Conservation (phyloP, 2,797 vertebrate genomes). For the Micrastur ruficollis region DNA sequence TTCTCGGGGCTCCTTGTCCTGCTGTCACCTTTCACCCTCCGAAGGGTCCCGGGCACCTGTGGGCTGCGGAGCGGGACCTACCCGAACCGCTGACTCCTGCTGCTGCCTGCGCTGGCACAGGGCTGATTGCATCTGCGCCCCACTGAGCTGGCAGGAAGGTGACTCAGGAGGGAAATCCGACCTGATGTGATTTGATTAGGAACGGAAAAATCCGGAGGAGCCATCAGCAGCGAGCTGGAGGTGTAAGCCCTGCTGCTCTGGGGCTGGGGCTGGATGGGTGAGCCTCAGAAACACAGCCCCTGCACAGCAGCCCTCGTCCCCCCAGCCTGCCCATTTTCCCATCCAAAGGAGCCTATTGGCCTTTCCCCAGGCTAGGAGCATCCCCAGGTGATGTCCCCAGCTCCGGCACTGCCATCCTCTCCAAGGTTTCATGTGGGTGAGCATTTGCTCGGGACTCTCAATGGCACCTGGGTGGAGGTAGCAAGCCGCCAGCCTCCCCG, state of each 20-base stretch:
- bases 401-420: not conserved
- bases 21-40: not conserved
- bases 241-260: not conserved
- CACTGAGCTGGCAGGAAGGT: not conserved
- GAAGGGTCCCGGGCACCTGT: fast-evolving
- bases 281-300: not conserved
- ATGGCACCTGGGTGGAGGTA: not conserved
- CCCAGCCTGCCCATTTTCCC: fast-evolving
- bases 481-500: not conserved
- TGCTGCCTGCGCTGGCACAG: fast-evolving
- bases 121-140: not conserved
- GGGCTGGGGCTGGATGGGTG: not conserved
- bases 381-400: not conserved
- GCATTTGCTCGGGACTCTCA: not conserved
- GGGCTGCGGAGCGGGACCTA: not conserved
- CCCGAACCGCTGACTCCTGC: fast-evolving
- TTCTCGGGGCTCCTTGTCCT: not conserved
- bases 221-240: not conserved
- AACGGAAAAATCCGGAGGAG: not conserved
- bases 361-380: not conserved
- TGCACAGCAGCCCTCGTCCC: fast-evolving
- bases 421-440: fast-evolving
- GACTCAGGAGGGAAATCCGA: not conserved
- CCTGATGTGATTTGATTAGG: not conserved
- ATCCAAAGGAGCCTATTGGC: fast-evolving